Evolutionary conservation across 1,140 invertebrate species (phyloP), one percentile per base, ranked within the genome.

Genomic region (Phocides pigmalion): DNA sequence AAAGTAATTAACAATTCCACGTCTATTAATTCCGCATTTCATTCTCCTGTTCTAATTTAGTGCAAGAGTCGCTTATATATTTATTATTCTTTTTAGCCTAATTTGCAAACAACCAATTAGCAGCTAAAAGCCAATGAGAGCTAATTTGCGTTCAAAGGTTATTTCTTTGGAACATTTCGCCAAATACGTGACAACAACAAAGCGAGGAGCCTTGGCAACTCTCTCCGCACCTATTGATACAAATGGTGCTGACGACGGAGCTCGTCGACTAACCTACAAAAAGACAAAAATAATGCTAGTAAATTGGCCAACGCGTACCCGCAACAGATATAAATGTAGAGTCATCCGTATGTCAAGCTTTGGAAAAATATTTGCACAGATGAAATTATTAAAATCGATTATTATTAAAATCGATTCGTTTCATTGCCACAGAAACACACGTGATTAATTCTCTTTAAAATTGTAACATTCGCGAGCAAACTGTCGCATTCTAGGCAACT

Each of bases 181-280:
- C 39, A 25, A 28, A 44, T 17, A 44, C 14, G 14, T 19, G 49
- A 28, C 41, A 25, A 28, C 20, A 42, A 17, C 53, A 54, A 54
- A 41, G 17, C 19, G 19, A 41, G 20, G n/a, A 35, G 37, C 41
- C 54, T 59, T 46, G 54, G 54, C 41, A 46, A 15, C 41, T 44
- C 41, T 19, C 25, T 32, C 54, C 16, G 54, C 54, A 44, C 22
- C 22, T 59, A 35, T 59, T 59, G 54, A 59, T 46, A 59, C 54
- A 59, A 59, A 59, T 59, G 42, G 4, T 11, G 11, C 41, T 46
- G 54, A 59, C 25, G 54, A 59, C 15, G 15, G 54, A 59, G 25
- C 54, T 46, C 42, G 54, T 59, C 41, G 15, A 59, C 54, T 59
- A 59, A 59, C 54, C 54, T 59, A 59, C 54, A 58, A 41, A 17